Evolutionary conservation across 2,888 invertebrate genomes (phyloP).

Genomic region (Athalia cordata): DNA sequence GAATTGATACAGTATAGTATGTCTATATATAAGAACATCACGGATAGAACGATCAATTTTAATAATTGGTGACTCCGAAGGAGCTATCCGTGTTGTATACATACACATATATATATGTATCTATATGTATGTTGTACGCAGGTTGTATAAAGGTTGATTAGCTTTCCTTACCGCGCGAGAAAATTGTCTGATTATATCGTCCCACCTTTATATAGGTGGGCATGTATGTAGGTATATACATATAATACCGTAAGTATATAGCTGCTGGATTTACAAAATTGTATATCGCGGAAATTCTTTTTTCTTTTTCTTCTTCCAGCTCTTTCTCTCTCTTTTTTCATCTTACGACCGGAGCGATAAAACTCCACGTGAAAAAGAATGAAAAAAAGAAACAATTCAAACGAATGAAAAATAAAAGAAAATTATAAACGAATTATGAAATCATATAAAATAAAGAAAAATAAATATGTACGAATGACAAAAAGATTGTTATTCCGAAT

Average conservation of each 20-base stretch:
- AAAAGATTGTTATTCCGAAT: neutral
- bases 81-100: neutral
- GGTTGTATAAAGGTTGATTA: conserved; percentile 12
- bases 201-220: neutral
- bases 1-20: too few relatives aligned
- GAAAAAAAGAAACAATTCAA: neutral
- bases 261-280: too few relatives aligned
- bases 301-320: too few relatives aligned
- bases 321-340: too few relatives aligned
- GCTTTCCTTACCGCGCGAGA: conserved; percentile 10
- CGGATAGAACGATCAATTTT: neutral
- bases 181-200: neutral
- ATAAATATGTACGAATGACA: neutral
- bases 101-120: neutral
- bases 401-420: neutral
- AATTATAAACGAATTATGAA: neutral
- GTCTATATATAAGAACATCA: neutral
- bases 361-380: neutral
- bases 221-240: too few relatives aligned
- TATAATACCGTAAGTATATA: too few relatives aligned
- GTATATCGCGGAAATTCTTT: too few relatives aligned
- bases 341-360: neutral
- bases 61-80: neutral
- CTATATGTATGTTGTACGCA: too few relatives aligned
- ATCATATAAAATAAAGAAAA: neutral